phyloP scores from a whole-genome alignment of 2,888 invertebrate genomes.

The Mythimna impura region DNA sequence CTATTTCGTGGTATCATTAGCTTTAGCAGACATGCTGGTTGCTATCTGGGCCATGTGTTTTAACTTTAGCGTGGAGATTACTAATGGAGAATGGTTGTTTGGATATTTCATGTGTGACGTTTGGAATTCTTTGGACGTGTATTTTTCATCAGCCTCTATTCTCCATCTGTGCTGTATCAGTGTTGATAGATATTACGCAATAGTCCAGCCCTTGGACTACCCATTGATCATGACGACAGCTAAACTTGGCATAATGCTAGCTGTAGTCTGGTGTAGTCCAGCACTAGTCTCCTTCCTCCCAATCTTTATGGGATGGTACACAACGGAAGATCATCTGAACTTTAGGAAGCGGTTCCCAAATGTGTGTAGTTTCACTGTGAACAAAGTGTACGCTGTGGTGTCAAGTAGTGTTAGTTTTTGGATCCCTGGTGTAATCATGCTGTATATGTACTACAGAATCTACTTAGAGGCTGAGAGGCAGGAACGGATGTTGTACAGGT shows the following conservation, averaged over 20 bases:
- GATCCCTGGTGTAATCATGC: constrained; percentile 98
- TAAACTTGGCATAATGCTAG: constrained; percentile 94
- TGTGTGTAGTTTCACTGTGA: constrained; percentile 96
- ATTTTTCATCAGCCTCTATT: constrained; percentile 98
- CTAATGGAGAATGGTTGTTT: constrained; percentile 96
- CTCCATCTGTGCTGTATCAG: constrained; percentile 98
- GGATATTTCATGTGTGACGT: constrained; percentile 98
- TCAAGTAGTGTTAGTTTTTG: constrained; percentile 98
- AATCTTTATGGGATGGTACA: constrained; percentile 98
- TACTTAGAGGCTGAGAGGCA: constrained; percentile 96
- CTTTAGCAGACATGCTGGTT: constrained; percentile 98
- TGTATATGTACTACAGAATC: constrained; percentile 97
- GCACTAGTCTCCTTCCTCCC: constrained; percentile 98
- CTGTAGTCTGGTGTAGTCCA: constrained; percentile 97
- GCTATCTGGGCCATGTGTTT: constrained; percentile 98
- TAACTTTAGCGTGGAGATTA: constrained; percentile 96
- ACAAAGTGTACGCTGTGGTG: constrained; percentile 96
- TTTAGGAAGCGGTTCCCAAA: constrained; percentile 92
- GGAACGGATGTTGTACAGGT: constrained; percentile 96
- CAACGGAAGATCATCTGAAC: constrained; percentile 94
- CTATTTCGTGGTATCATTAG: constrained; percentile 98
- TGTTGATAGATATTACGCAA: constrained; percentile 97
- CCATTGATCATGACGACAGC: constrained; percentile 97
- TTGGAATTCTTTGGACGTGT: constrained; percentile 98
- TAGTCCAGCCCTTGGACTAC: constrained; percentile 98